Evolutionary conservation across 1,140 invertebrate species (phyloP).

Genomic region (Bradysia coprophila): DNA sequence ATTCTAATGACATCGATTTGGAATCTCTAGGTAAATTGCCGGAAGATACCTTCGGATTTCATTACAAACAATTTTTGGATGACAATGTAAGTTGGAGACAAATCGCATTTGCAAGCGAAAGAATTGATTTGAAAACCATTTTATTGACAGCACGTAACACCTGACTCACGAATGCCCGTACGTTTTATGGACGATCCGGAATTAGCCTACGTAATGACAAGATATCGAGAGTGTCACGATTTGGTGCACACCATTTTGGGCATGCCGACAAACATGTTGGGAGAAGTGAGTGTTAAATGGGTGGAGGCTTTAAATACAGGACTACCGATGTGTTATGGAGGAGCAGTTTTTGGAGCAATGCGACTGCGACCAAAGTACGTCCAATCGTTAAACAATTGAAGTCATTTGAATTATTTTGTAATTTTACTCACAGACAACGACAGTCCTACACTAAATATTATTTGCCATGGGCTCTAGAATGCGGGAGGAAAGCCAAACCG

Average conservation of each 20-base stretch:
- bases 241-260: conserved; percentile 75
- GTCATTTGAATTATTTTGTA: no score
- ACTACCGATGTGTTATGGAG: conserved; percentile 78
- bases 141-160: conserved; percentile 56
- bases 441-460: conserved; percentile 57
- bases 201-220: conserved; percentile 88
- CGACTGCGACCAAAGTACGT: conserved; percentile 60
- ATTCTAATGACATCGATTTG: conserved; percentile 63
- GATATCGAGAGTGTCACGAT: conserved; percentile 94
- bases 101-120: not conserved
- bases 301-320: conserved; percentile 83
- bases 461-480: conserved; percentile 76
- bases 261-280: conserved; percentile 93
- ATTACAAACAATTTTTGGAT: conserved; percentile 66
- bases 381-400: no score
- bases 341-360: conserved; percentile 69
- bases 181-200: conserved; percentile 83
- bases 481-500: conserved; percentile 47
- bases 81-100: conserved; percentile 38
- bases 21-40: conserved; percentile 49
- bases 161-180: conserved; percentile 74
- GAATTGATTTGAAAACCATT: not conserved
- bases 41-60: conserved; percentile 60
- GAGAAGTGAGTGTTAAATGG: conserved; percentile 89
- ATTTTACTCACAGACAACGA: conserved; percentile 43